Evolutionary conservation across 2,113 vertebrate species (phyloP).

Genomic region (Rhinoderma darwinii): DNA sequence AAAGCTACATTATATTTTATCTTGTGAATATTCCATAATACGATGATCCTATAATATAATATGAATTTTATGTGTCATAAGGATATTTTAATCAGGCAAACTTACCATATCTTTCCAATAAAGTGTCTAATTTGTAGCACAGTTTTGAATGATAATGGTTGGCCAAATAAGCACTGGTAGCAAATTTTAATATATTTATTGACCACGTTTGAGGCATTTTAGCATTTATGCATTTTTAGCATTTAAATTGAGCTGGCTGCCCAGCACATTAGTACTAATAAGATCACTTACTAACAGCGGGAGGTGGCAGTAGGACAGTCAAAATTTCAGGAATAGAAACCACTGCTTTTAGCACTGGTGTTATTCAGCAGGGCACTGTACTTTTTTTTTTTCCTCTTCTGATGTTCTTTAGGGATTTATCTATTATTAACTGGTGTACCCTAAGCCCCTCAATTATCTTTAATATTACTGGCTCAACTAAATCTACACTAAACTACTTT

Average conservation of each 20-base stretch:
- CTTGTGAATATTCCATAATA: too few species aligned
- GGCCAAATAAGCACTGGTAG: too few species aligned
- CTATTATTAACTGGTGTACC: constrained; percentile 6
- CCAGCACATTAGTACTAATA: not conserved
- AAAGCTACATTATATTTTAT: too few species aligned
- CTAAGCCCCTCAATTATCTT: not conserved
- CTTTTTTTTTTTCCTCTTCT: not conserved
- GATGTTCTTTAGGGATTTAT: not conserved
- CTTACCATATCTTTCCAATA: too few species aligned
- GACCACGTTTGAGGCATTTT: not conserved
- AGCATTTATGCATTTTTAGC: not conserved
- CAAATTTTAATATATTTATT: not conserved
- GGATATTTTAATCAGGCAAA: too few species aligned
- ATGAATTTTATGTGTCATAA: too few species aligned
- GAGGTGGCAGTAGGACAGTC: not conserved
- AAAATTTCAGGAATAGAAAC: not conserved
- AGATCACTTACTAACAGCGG: not conserved
- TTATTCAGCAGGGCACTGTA: constrained; percentile 13
- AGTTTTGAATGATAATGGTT: too few species aligned
- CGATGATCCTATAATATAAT: too few species aligned
- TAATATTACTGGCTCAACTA: not conserved
- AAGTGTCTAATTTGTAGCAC: too few species aligned
- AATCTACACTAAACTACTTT: not conserved
- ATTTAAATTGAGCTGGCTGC: not conserved
- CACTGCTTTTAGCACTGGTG: not conserved